Evolutionary conservation across 1,140 invertebrate genomes (phyloP).

Genomic region (Euura saliciscinereae): DNA sequence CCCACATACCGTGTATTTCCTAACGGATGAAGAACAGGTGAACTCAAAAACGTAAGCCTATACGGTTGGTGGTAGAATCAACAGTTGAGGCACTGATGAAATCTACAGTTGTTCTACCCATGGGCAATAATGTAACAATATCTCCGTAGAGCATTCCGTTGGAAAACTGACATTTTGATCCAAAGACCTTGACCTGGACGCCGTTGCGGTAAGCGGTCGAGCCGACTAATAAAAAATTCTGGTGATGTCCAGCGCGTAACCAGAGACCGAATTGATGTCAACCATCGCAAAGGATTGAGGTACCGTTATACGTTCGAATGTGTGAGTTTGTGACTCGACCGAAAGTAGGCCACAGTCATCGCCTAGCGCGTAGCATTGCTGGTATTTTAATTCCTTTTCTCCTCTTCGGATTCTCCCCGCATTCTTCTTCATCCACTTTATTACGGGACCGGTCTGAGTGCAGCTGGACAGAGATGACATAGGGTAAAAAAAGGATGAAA

Average conservation of each 20-base stretch:
- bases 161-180: background rate
- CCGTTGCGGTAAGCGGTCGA: background rate
- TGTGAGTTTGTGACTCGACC: conserved; percentile 51
- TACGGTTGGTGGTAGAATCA: too few species aligned
- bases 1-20: too few species aligned
- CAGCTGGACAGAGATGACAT: background rate
- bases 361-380: conserved; percentile 35
- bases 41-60: too few species aligned
- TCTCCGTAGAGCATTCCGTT: background rate
- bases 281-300: conserved; percentile 44
- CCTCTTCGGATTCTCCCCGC: conserved; percentile 2
- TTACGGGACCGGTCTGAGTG: conserved; percentile 11
- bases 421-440: conserved; percentile 16
- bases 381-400: background rate
- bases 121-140: too few species aligned
- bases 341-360: conserved; percentile 54
- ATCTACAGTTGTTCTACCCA: too few species aligned
- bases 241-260: conserved; percentile 1
- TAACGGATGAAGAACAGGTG: too few species aligned
- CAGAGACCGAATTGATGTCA: conserved; percentile 49
- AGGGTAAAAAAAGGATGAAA: conserved; percentile 1
- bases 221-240: background rate
- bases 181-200: conserved; percentile 1
- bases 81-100: too few species aligned
- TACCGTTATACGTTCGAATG: conserved; percentile 52